A percentile compares a stretch with the other conserved stretches of the same genome.
Conservation (phyloP, 2,888 invertebrate species). For the Callyntrura sp. region DNA sequence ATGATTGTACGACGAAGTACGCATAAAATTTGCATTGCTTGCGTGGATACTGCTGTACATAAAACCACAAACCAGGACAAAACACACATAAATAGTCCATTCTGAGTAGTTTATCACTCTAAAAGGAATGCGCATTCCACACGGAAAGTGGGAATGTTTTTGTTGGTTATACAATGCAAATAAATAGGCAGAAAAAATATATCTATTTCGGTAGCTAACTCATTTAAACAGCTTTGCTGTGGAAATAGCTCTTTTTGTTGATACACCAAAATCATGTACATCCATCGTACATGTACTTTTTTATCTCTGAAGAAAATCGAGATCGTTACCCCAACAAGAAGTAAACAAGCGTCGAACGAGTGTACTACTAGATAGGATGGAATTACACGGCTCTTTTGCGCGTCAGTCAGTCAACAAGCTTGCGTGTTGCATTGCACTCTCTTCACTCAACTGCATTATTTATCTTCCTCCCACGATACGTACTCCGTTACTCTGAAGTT, state of each 20-base stretch:
- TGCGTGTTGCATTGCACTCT: background rate
- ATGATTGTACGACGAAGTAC: background rate
- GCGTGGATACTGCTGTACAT: background rate
- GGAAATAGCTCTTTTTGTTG: background rate
- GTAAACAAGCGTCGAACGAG: constrained; percentile 4
- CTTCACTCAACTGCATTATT: background rate
- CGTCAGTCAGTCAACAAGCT: no score
- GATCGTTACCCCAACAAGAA: background rate
- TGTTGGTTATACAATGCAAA: background rate
- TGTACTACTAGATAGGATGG: background rate
- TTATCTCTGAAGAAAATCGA: constrained; percentile 9
- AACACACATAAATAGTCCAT: background rate
- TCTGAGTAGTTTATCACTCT: background rate
- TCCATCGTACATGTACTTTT: constrained; percentile 5
- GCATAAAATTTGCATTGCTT: constrained; percentile 6
- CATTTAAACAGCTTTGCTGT: background rate
- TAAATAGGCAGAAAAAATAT: no score
- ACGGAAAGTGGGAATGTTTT: background rate
- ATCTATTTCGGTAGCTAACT: background rate
- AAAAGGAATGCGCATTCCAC: background rate
- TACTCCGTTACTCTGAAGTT: constrained; percentile 4
- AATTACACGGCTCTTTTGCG: background rate
- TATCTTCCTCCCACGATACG: constrained; percentile 13
- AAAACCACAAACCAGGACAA: constrained; percentile 35
- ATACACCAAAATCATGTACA: no score